Base-by-base conservation (phyloP, 2,113 vertebrate species). In the Hymenochirus boettgeri region DNA sequence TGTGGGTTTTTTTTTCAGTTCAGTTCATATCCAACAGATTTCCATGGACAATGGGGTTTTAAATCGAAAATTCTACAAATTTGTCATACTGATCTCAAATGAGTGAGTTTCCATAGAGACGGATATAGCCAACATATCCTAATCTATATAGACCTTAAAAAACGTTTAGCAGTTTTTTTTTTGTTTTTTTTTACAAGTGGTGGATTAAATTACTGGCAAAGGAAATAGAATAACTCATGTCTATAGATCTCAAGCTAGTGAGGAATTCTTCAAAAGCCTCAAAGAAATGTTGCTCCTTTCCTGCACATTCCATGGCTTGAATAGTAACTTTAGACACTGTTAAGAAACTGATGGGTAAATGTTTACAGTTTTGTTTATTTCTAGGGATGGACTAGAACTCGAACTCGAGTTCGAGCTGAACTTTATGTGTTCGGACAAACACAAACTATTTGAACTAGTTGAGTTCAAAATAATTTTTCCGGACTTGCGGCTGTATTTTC, bases 51-150 rank as follows among this genome's bases (percentile, higher is more conserved):
- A 67, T 59, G 17, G 47, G n/a, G 7, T 21, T 58, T 19, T 67
- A 67, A 58, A 67, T 67, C 46, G n/a, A 21, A 51, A 59, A 66
- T 59, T 51, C 31, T 31, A 52, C 64, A 58, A 37, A 24, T 52
- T 67, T 67, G 55, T 59, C 64, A 67, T 37, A 42, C 64, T 67
- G 64, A 67, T 67, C 55, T 67, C 23, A 25, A n/a, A 67, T 9
- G 24, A 39, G 46, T 37, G 35, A 31, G 56, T 67, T 67, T 50
- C 56, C 64, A 67, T 67, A 24, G 64, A 42, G 50, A 59, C 46
- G 21, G 64, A 66, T 59, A 59, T 52, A 67, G 54, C 26, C 8
- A 65, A 35, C 22, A 21, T 56, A 33, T 47, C 39, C 37, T 21
- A 31, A 56, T 47, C 52, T 31, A 47, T 10, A 13, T 35, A 29